Base-by-base conservation (phyloP, 2,797 vertebrate genomes). In the Apodemus agrarius region DNA sequence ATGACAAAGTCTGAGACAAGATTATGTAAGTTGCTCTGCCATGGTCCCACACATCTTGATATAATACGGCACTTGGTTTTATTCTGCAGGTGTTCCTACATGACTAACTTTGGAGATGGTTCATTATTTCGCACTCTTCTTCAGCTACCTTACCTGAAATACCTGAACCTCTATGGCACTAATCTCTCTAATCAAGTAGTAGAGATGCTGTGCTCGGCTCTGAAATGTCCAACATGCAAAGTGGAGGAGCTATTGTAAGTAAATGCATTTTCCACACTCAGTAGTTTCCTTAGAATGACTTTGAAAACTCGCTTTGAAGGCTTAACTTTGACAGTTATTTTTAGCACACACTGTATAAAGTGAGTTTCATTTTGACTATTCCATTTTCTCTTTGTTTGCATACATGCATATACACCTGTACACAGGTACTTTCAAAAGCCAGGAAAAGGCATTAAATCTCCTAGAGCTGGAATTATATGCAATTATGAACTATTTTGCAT, bases 171-270 rank as follows among this genome's bases (percentile, higher is more conserved):
- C 5, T 69, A 76, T 0, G 91, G 85, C 54, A 95, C 76, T 0
- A 24, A 31, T 3, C 69, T 97, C 1, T 83, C 93, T 16, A 1
- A 0, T 0, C 0, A 0, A 24, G n/a, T 31, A 0, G 12, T 94
- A 37, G 4, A 3, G 26, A 12, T 6, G 49, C 34, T 97, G 26
- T 89, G 95, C 3, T n/a, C 69, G 12, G 26, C 8, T 0, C 91
- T 97, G 26, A 67, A 0, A 11, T 37, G 63, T 10, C 65, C 89
- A 0, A 0, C 1, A 22, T 94, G 86, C 65, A 22, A 0, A 12
- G 8, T 94, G 0, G n/a, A 92, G 1, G 26, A 80, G 26, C 82
- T 97, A 9, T 24, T 92, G 97, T 97, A 43, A 97, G 97, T 96
- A 63, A 43, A 43, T 2, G 24, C 2, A 24, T 1, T 4, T 54